Conservation (phyloP, 2,113 vertebrate genomes). For the Rafetus swinhoei region DNA sequence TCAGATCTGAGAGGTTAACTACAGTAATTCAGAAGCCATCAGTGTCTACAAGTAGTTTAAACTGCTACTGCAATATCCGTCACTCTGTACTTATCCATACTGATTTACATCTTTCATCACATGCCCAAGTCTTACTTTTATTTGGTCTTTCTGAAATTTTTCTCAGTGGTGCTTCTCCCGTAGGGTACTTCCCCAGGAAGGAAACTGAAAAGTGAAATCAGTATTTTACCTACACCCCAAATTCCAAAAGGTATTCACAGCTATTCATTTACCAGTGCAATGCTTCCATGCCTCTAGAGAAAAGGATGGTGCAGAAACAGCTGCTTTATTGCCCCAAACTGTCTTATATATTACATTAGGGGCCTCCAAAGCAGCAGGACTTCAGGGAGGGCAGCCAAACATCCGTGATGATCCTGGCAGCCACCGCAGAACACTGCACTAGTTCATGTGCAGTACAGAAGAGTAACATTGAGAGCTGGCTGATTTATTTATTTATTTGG, state of each 20-base stretch:
- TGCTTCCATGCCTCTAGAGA: background rate
- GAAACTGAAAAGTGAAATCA: slow-evolving; percentile 3
- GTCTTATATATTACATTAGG: background rate
- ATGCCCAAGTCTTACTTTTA: background rate
- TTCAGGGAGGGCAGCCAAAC: slow-evolving; percentile 60
- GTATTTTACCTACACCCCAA: background rate
- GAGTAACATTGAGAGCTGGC: background rate
- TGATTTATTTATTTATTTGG: background rate
- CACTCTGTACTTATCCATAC: background rate
- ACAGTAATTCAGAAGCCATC: background rate
- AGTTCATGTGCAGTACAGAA: background rate
- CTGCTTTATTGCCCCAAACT: slow-evolving; percentile 43
- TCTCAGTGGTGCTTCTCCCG: rapidly evolving
- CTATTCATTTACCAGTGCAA: background rate
- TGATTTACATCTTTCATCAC: background rate
- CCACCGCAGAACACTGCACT: background rate
- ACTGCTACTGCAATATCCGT: background rate
- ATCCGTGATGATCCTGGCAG: slow-evolving; percentile 59
- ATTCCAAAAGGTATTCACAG: background rate
- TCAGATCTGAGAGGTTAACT: background rate
- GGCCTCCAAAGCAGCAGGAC: slow-evolving; percentile 50
- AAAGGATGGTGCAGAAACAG: slow-evolving; percentile 56
- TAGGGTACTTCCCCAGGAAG: background rate
- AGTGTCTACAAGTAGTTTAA: rapidly evolving
- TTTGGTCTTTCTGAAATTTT: background rate